These are phyloP conservation scores for Halocynthia aurantium DNA, from an alignment of 23 tunicate species.

Conservation along the genomic window DNA sequence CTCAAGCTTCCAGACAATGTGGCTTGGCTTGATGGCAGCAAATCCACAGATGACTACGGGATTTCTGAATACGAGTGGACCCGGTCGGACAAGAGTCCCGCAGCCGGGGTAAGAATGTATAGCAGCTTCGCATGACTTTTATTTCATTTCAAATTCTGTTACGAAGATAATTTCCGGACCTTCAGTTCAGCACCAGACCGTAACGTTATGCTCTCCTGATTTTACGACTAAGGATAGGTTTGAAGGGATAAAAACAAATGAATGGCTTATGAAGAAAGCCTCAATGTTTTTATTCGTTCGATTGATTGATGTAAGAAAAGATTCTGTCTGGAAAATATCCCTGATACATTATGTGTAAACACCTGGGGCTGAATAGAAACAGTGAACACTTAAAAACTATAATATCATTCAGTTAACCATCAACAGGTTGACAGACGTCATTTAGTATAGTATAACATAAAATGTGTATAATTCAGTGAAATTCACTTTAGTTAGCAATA, in stretches of 20 bases:
- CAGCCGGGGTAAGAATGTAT: slow-evolving; percentile 56
- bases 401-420: too few relatives aligned
- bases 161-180: background rate
- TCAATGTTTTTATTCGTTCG: too few relatives aligned
- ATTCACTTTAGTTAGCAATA: background rate
- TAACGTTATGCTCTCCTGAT: too few relatives aligned
- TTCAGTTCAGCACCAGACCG: background rate
- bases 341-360: too few relatives aligned
- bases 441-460: background rate
- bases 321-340: too few relatives aligned
- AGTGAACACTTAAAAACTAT: too few relatives aligned
- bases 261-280: too few relatives aligned
- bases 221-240: too few relatives aligned
- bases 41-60: slow-evolving; percentile 71
- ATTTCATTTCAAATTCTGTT: background rate
- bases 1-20: slow-evolving; percentile 65
- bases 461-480: background rate
- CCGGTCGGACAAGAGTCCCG: slow-evolving; percentile 41
- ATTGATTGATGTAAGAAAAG: too few relatives aligned
- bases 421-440: background rate
- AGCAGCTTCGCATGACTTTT: background rate
- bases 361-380: too few relatives aligned
- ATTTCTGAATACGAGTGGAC: slow-evolving; percentile 53
- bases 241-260: too few relatives aligned
- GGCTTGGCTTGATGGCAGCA: slow-evolving; percentile 42